Conservation (phyloP, 2,797 vertebrate species). For the Myotis findleyi region DNA sequence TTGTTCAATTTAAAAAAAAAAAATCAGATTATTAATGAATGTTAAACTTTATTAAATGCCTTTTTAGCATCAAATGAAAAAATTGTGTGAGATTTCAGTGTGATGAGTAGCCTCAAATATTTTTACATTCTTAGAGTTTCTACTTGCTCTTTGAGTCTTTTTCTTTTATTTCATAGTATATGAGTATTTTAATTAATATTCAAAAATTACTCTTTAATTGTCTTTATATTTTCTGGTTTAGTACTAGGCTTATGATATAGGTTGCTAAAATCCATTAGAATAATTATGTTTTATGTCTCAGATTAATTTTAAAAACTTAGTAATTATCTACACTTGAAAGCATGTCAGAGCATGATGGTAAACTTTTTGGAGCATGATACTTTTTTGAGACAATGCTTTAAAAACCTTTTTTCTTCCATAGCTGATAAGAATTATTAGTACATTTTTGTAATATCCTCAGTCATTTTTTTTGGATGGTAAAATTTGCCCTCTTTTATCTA, state of each 20-base stretch:
- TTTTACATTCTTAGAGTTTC: background rate
- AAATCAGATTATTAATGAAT: background rate
- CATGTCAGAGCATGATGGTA: background rate
- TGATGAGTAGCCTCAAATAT: slow-evolving; percentile 14
- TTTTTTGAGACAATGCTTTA: background rate
- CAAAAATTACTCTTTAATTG: background rate
- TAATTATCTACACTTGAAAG: slow-evolving; percentile 11
- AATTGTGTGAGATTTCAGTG: background rate
- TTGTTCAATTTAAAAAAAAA: background rate
- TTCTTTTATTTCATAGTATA: slow-evolving; percentile 25
- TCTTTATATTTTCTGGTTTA: background rate
- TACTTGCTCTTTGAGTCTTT: background rate
- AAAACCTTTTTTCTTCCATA: background rate
- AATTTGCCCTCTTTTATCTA: background rate
- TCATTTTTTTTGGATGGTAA: background rate
- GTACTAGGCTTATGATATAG: background rate
- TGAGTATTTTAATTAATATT: slow-evolving; percentile 14
- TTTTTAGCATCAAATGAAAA: background rate
- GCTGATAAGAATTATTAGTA: background rate
- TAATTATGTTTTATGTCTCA: background rate
- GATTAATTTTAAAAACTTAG: background rate
- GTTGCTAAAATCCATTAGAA: background rate
- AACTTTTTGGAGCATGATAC: background rate
- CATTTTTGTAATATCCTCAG: background rate
- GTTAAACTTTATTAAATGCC: slow-evolving; percentile 3